Conservation (phyloP, 2,797 vertebrate species). For the Chiloscyllium punctatum region DNA sequence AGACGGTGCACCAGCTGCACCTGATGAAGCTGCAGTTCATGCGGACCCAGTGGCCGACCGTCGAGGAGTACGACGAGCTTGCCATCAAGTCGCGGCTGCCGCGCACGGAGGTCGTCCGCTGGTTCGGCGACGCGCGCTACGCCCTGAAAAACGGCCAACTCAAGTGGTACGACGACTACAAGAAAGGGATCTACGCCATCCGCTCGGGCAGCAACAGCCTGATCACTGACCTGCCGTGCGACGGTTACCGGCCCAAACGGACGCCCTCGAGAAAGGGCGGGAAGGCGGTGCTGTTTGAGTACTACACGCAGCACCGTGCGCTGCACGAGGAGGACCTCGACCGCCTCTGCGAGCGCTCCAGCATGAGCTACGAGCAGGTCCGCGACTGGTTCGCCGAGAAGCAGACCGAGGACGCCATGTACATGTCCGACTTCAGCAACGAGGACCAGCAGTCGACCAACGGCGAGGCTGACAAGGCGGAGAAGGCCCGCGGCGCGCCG, state of each 20-base stretch:
- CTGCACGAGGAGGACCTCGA: conserved; percentile 73
- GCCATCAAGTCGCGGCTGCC: conserved; percentile 75
- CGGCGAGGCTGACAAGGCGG: conserved; percentile 41
- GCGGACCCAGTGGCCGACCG: conserved; percentile 87
- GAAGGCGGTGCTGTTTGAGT: conserved; percentile 65
- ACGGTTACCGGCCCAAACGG: not conserved
- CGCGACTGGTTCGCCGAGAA: conserved; percentile 76
- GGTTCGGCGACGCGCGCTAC: conserved; percentile 92
- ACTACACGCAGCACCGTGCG: conserved; percentile 62
- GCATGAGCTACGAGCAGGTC: conserved; percentile 73
- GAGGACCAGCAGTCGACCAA: conserved; percentile 48
- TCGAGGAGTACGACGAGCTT: conserved; percentile 80
- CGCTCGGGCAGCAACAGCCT: not conserved
- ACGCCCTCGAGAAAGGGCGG: conserved; percentile 36
- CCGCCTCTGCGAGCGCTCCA: conserved; percentile 65
- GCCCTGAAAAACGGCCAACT: conserved; percentile 90
- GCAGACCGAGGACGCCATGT: conserved; percentile 53
- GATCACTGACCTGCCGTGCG: conserved; percentile 50
- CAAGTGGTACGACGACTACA: conserved; percentile 89
- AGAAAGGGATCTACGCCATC: conserved; percentile 59
- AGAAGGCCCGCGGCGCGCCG: conserved; percentile 40
- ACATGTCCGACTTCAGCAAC: conserved; percentile 43
- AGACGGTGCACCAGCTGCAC: conserved; percentile 85
- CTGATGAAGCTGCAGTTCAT: conserved; percentile 84
- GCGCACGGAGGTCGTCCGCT: conserved; percentile 86